These are phyloP conservation scores for Takifugu rubripes DNA, from an alignment of 2,797 vertebrate species.

Conservation along the genomic window DNA sequence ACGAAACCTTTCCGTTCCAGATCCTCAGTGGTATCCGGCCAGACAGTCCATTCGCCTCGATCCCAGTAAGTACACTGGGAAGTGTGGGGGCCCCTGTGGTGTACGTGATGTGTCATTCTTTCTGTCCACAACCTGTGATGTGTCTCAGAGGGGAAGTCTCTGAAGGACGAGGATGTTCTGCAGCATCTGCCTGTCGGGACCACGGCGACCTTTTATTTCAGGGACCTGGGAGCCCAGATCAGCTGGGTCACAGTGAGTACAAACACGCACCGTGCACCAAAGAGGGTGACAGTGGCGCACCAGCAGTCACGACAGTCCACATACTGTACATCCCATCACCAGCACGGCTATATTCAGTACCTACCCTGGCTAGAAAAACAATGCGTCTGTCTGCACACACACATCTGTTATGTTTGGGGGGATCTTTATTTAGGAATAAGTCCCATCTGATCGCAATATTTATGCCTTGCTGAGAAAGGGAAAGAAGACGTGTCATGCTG, in stretches of 20 bases:
- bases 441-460: too few species aligned
- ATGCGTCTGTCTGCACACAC: background rate
- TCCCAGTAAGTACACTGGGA: constrained; percentile 82
- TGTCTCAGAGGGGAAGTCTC: constrained; percentile 86
- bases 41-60: constrained; percentile 92
- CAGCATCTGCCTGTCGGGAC: constrained; percentile 94
- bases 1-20: constrained; percentile 64
- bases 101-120: background rate
- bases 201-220: constrained; percentile 93
- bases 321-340: background rate
- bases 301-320: constrained; percentile 3
- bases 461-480: too few species aligned
- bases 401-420: background rate
- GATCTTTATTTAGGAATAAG: too few species aligned
- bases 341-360: background rate
- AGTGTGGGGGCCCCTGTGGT: background rate
- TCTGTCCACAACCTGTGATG: background rate
- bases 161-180: constrained; percentile 92
- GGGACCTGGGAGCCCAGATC: constrained; percentile 93
- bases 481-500: too few species aligned
- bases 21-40: constrained; percentile 93
- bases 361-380: background rate
- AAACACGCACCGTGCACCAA: background rate
- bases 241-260: constrained; percentile 94
- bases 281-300: constrained; percentile 3